Evolutionary conservation across 35 echinoderm and acorn worm genomes (phyloP).

Genomic region (Eucidaris tribuloides): DNA sequence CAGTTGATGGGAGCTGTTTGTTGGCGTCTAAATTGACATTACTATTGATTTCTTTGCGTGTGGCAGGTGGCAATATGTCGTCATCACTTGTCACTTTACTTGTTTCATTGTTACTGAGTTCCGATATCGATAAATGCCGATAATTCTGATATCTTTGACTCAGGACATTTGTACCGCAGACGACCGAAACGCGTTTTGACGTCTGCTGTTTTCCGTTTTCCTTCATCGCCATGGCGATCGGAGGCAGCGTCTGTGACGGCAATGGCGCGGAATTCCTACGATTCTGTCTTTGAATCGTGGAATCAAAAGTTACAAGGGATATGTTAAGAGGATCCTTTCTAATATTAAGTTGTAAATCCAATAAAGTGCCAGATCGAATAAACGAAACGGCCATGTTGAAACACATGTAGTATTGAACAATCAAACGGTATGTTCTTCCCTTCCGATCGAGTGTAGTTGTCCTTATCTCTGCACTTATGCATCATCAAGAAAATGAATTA

Average conservation of each 20-base stretch:
- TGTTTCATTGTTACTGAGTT: not conserved
- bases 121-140: conserved; percentile 35
- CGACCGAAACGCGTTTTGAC: conserved; percentile 11
- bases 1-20: no score
- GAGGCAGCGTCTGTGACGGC: not conserved
- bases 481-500: no score
- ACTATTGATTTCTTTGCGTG: conserved; percentile 16
- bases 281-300: not conserved
- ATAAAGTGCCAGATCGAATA: not conserved
- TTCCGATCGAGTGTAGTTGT: no score
- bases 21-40: not conserved
- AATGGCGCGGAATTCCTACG: not conserved
- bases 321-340: not conserved
- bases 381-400: conserved; percentile 22
- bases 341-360: conserved; percentile 5
- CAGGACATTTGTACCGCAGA: conserved; percentile 10
- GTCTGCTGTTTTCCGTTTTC: not conserved
- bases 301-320: not conserved
- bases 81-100: not conserved
- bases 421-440: no score
- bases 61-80: not conserved
- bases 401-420: no score
- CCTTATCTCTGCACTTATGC: no score
- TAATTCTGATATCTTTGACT: conserved; percentile 28
- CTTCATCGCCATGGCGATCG: conserved; percentile 7